phyloP scores from a whole-genome alignment of 1,140 invertebrate genomes.

The Trichonephila clavipes region DNA sequence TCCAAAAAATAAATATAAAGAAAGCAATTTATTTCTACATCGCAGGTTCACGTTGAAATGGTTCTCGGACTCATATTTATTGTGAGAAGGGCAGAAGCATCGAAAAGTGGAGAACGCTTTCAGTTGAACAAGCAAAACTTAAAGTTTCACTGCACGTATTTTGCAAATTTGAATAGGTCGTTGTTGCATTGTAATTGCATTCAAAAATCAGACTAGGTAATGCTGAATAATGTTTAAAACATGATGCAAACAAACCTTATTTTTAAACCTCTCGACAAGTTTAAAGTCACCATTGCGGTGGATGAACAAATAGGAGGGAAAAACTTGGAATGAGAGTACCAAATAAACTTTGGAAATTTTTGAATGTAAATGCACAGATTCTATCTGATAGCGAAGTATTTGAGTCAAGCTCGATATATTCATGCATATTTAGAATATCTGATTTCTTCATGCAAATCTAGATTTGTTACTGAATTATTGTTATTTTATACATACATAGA shows the following conservation, averaged over 20 bases:
- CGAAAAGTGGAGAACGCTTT: slow-evolving; percentile 10
- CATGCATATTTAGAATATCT: too few species aligned
- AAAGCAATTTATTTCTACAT: slow-evolving; percentile 53
- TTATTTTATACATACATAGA: too few species aligned
- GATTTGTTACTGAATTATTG: too few species aligned
- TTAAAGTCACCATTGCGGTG: not conserved
- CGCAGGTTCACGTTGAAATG: not conserved
- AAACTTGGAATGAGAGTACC: not conserved
- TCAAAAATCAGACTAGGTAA: slow-evolving; percentile 20
- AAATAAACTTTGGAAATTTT: not conserved
- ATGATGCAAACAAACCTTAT: slow-evolving; percentile 31
- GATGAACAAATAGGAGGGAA: slow-evolving; percentile 8
- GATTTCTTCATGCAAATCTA: too few species aligned
- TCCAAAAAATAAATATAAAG: slow-evolving; percentile 28
- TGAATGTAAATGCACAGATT: not conserved
- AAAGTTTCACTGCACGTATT: slow-evolving; percentile 31
- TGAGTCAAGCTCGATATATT: too few species aligned
- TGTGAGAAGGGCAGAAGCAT: not conserved
- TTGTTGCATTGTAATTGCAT: slow-evolving; percentile 46
- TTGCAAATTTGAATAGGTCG: slow-evolving; percentile 15
- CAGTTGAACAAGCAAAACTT: not conserved
- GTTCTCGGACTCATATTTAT: not conserved
- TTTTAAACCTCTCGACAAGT: slow-evolving; percentile 14
- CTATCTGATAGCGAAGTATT: too few species aligned
- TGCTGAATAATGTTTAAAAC: slow-evolving; percentile 41